phyloP scores from a whole-genome alignment of 64 coral and sea anemone species.

The Stichodactyla helianthus region DNA sequence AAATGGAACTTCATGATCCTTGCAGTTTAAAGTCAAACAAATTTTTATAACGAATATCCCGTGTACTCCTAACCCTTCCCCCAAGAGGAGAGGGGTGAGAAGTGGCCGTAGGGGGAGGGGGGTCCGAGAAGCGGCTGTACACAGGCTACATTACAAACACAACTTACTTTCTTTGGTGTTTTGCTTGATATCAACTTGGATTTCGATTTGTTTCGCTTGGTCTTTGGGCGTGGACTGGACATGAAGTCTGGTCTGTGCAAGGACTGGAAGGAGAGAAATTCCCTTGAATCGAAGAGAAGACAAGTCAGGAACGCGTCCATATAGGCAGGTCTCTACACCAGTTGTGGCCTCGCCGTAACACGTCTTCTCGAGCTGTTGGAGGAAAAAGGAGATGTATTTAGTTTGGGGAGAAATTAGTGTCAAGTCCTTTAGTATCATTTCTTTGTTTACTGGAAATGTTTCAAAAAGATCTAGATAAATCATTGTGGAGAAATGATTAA shows the following conservation, averaged over 20 bases:
- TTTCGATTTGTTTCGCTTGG: neutral
- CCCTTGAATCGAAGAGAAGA: conserved; percentile 10
- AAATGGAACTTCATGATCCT: too few species aligned
- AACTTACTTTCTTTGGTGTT: neutral
- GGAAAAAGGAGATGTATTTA: neutral
- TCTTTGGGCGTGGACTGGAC: conserved; percentile 14
- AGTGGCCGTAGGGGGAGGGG: too few species aligned
- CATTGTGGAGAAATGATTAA: too few species aligned
- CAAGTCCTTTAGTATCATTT: too few species aligned
- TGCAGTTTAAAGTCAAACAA: too few species aligned
- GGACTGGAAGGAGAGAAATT: conserved; percentile 3
- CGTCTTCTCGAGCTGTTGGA: neutral
- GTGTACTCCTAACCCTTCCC: too few species aligned
- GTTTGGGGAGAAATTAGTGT: neutral
- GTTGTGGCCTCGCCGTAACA: conserved; percentile 24
- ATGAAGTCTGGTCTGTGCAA: neutral
- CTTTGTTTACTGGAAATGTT: too few species aligned
- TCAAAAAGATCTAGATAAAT: too few species aligned
- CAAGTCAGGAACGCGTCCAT: conserved; percentile 11
- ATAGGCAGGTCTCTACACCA: conserved; percentile 25
- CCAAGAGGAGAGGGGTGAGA: too few species aligned
- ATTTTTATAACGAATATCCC: too few species aligned
- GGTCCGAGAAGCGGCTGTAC: too few species aligned
- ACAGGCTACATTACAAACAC: neutral
- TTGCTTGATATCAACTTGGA: neutral